phyloP scores from a whole-genome alignment of 2,113 vertebrate species.

The Seriola dumerili region DNA sequence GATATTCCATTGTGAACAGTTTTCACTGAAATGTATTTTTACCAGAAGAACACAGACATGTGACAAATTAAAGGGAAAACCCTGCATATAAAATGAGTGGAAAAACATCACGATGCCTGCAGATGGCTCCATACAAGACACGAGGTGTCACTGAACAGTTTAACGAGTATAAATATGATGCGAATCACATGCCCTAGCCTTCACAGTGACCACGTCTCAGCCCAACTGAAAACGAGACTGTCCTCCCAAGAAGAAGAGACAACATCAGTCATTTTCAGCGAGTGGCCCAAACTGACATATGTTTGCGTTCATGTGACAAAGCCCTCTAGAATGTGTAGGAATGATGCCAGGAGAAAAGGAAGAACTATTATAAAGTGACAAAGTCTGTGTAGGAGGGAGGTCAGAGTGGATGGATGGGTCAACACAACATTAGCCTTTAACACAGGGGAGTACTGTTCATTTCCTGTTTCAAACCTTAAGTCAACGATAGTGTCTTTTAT shows the following conservation, averaged over 20 bases:
- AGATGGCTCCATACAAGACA: background rate
- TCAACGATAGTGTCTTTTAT: background rate
- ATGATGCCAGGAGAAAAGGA: background rate
- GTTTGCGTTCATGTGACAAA: background rate
- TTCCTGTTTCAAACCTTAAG: background rate
- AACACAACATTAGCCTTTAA: background rate
- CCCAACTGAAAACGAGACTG: background rate
- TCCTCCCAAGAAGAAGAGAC: background rate
- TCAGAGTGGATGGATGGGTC: background rate
- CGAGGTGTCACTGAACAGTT: background rate
- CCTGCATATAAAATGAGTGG: background rate
- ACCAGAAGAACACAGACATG: background rate
- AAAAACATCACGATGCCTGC: background rate
- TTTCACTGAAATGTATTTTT: background rate
- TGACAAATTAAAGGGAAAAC: conserved; percentile 12
- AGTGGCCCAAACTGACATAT: background rate
- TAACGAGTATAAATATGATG: background rate
- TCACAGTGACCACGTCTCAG: background rate
- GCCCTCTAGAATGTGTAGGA: background rate
- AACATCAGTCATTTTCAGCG: background rate
- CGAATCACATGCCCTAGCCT: background rate
- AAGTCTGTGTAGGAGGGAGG: background rate
- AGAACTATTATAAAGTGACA: background rate
- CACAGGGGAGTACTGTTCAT: background rate
- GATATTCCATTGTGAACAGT: background rate